Conservation (phyloP, 2,888 invertebrate species). For the Deladenus siricidicola region DNA sequence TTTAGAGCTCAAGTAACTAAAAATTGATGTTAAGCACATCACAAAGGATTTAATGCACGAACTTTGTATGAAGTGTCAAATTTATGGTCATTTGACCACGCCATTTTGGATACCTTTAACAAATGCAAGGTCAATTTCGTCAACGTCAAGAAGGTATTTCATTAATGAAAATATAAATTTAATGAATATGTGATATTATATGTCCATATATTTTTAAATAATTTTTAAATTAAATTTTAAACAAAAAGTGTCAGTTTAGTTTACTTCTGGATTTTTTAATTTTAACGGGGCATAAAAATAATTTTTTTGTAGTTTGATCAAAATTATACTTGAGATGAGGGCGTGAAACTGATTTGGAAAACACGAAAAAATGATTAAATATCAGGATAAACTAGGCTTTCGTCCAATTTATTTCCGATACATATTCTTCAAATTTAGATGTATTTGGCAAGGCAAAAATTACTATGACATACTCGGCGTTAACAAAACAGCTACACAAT, state of each 20-base stretch:
- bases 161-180: background rate
- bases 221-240: background rate
- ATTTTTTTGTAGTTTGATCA: too few relatives aligned
- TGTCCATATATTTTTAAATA: background rate
- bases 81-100: background rate
- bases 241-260: background rate
- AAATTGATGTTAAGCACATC: too few relatives aligned
- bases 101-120: background rate
- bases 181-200: background rate
- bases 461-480: constrained; percentile 41
- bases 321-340: too few relatives aligned
- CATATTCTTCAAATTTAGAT: too few relatives aligned
- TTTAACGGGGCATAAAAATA: background rate
- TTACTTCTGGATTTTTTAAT: background rate
- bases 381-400: too few relatives aligned
- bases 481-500: constrained; percentile 25
- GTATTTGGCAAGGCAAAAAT: too few relatives aligned
- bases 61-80: too few relatives aligned
- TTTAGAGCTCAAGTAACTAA: too few relatives aligned
- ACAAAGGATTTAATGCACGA: too few relatives aligned
- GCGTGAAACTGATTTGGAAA: too few relatives aligned
- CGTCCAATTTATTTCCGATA: too few relatives aligned
- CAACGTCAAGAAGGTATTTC: background rate
- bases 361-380: too few relatives aligned
- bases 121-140: background rate